phyloP scores from a whole-genome alignment of 2,113 vertebrate species.

The Nipponia nippon region DNA sequence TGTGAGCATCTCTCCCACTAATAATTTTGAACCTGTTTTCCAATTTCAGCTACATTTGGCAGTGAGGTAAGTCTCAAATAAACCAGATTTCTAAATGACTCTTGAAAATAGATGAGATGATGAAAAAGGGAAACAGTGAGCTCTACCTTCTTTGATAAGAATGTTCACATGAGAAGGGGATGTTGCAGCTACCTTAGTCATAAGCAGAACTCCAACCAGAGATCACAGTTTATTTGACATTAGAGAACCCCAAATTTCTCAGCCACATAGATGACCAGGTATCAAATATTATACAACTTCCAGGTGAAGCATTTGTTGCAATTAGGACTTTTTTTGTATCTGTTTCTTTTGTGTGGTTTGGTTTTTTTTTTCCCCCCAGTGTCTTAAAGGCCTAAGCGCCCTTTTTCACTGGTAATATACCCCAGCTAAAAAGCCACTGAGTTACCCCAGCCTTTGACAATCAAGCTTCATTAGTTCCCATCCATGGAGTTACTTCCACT shows the following conservation, averaged over 20 bases:
- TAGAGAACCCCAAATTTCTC: not conserved
- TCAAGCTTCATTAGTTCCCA: not conserved
- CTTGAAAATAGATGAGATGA: not conserved
- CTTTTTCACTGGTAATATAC: not conserved
- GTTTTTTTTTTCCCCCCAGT: not conserved
- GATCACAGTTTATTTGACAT: not conserved
- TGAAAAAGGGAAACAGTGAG: not conserved
- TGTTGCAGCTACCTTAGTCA: not conserved
- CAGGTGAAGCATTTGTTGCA: not conserved
- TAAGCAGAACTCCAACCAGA: not conserved
- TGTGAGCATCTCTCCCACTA: not conserved
- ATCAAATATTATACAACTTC: not conserved
- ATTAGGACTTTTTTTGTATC: rapidly evolving
- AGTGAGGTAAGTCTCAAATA: not conserved
- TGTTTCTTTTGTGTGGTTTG: not conserved
- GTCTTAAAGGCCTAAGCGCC: not conserved
- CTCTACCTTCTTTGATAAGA: not conserved
- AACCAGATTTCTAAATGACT: not conserved
- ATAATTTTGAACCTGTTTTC: not conserved
- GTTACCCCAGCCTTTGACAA: not conserved
- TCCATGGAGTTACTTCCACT: not conserved
- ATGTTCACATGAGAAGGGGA: not conserved
- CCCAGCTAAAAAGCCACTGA: not conserved
- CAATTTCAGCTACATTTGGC: not conserved
- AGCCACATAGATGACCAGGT: not conserved